A percentile compares a stretch with the other conserved stretches of the same genome.
Evolutionary conservation across 1,140 invertebrate genomes (phyloP).

Genomic region (Drosophila ironensis): DNA sequence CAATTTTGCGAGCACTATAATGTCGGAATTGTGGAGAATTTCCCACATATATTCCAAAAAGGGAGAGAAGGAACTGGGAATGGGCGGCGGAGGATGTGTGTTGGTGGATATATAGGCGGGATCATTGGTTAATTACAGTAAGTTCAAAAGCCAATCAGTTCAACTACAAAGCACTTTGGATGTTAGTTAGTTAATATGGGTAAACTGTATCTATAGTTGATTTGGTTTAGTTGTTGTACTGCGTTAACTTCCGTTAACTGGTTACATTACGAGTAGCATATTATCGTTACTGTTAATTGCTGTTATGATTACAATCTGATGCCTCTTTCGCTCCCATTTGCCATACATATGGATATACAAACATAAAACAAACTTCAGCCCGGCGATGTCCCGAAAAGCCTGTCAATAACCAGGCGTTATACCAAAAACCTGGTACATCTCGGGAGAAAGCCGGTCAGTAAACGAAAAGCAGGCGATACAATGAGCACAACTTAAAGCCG

Average conservation of each 20-base stretch:
- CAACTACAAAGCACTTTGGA: constrained; percentile 64
- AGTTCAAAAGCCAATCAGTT: constrained; percentile 62
- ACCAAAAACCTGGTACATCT: background rate
- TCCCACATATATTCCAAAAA: too few species aligned
- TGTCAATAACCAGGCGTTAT: background rate
- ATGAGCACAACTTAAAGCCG: constrained; percentile 32
- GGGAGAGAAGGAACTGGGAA: too few species aligned
- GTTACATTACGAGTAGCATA: constrained; percentile 33
- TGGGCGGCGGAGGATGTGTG: too few species aligned
- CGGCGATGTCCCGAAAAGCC: background rate
- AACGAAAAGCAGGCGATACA: constrained; percentile 48
- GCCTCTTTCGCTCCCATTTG: constrained; percentile 82
- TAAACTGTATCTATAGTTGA: constrained; percentile 42
- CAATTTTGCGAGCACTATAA: constrained; percentile 4
- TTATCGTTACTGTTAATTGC: constrained; percentile 38
- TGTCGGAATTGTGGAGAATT: too few species aligned
- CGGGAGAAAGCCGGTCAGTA: background rate
- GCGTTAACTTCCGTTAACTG: constrained; percentile 35
- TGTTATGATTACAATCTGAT: constrained; percentile 78
- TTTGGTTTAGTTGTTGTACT: constrained; percentile 23
- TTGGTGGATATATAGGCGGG: background rate
- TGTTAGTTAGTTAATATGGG: constrained; percentile 43
- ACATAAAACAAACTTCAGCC: constrained; percentile 19
- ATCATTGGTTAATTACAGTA: constrained; percentile 30
- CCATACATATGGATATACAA: constrained; percentile 77